Base-by-base conservation (phyloP, 2,113 vertebrate genomes). In the Phaethon lepturus region DNA sequence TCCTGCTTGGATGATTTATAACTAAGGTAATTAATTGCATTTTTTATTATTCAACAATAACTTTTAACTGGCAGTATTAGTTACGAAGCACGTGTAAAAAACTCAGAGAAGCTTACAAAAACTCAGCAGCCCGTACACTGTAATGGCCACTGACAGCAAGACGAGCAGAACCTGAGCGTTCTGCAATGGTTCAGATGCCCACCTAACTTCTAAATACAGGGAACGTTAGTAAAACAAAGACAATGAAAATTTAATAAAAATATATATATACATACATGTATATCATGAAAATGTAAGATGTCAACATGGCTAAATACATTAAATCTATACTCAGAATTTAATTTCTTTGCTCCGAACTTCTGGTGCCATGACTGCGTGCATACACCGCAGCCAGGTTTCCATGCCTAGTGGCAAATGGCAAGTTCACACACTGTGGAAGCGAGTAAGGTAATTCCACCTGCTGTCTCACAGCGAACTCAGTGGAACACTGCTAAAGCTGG, bases 341-440 rank as follows among this genome's bases (percentile, higher is more conserved):
- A 60, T 19, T 68, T 88, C n/a, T 76, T 73, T 58, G 35, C 24
- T 75, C 33, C 12, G 13, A 59, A 71, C 22, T 17, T 86, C 47
- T 66, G 17, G 63, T 26, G 15, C 93, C 63, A 66, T 16, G 67
- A 28, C 23, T 1, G 2, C 0, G 35, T 17, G 15, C 7, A 8
- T 4, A 28, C 0, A 2, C 2, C 19, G 49, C 13, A 17, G 49
- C 8, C 12, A 68, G 33, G 25, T 40, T 85, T 82, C 33, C 7
- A 4, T 20, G 42, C 20, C 17, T 29, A 28, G 50, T 1, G 12
- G 47, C 47, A 90, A 74, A 66, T 0, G 1, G 31, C 0, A 3
- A 55, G 13, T 47, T 76, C 58, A 68, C 23, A 50, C 13, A 13
- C 13, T 40, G 28, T 50, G 55, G 35, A 66, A 90, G 66, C 0